These are phyloP conservation scores for Dusona sp. DNA, from an alignment of 2,888 invertebrate genomes.

Conservation along the genomic window DNA sequence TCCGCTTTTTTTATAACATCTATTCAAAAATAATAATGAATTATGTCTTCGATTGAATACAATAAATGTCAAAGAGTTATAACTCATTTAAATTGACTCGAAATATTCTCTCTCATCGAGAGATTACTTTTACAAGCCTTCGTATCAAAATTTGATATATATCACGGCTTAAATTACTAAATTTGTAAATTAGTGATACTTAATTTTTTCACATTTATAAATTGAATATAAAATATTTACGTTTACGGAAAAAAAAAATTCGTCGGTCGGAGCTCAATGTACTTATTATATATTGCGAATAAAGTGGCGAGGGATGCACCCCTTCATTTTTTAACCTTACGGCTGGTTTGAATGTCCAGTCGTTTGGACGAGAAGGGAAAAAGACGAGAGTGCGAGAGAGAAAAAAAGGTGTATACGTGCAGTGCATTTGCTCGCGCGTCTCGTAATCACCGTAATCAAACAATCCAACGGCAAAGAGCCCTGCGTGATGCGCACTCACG, in stretches of 20 bases:
- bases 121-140: too few species aligned
- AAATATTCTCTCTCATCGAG: too few species aligned
- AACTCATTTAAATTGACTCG: too few species aligned
- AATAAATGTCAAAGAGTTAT: too few species aligned
- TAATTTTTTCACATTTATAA: neutral
- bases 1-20: too few species aligned
- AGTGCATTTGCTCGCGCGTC: slow-evolving; percentile 68
- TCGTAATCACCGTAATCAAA: slow-evolving; percentile 82
- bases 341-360: slow-evolving; percentile 46
- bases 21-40: too few species aligned
- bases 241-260: neutral
- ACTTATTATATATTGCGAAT: neutral
- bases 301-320: neutral
- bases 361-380: slow-evolving; percentile 25
- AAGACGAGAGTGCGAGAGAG: neutral
- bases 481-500: slow-evolving; percentile 55
- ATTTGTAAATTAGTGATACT: too few species aligned
- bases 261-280: neutral
- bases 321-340: slow-evolving; percentile 29
- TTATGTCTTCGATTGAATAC: too few species aligned
- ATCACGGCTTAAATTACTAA: too few species aligned
- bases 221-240: neutral
- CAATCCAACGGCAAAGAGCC: slow-evolving; percentile 76
- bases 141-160: too few species aligned
- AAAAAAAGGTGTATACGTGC: slow-evolving; percentile 34